phyloP scores from a whole-genome alignment of 2,113 vertebrate genomes.

The Oncorhynchus gorbuscha region DNA sequence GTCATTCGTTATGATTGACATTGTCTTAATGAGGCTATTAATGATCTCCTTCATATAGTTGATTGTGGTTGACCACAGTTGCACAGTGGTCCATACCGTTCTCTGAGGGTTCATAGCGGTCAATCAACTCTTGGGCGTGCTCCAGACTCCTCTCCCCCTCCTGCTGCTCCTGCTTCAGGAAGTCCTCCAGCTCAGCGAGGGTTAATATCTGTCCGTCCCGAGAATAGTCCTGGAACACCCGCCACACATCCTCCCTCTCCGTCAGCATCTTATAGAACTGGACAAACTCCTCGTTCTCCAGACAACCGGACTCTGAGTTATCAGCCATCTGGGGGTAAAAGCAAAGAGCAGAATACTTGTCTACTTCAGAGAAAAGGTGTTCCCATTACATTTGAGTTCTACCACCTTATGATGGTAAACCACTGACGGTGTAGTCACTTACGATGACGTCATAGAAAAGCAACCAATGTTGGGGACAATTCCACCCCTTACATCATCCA shows the following conservation, averaged over 20 bases:
- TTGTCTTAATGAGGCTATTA: too few relatives aligned
- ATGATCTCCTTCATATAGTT: too few relatives aligned
- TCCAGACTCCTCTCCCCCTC: slow-evolving; percentile 71
- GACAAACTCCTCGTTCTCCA: slow-evolving; percentile 91
- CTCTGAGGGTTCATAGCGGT: slow-evolving; percentile 84
- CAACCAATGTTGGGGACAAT: too few relatives aligned
- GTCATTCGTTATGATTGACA: too few relatives aligned
- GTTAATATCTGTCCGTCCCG: slow-evolving; percentile 85
- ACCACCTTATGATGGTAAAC: too few relatives aligned
- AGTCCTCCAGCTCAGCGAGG: slow-evolving; percentile 85
- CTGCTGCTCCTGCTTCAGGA: slow-evolving; percentile 82
- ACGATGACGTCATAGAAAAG: too few relatives aligned
- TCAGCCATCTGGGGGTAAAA: slow-evolving; percentile 80
- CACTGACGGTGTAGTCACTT: too few relatives aligned
- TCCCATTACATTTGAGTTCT: too few relatives aligned
- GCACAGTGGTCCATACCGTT: slow-evolving; percentile 69
- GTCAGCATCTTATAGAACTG: slow-evolving; percentile 92
- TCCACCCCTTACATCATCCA: too few relatives aligned
- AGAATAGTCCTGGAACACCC: slow-evolving; percentile 86
- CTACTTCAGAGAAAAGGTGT: not conserved
- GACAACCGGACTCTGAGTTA: slow-evolving; percentile 76
- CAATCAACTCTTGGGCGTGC: slow-evolving; percentile 82
- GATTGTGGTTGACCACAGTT: too few relatives aligned
- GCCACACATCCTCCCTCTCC: slow-evolving; percentile 83
- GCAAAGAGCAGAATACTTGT: slow-evolving; percentile 6